Evolutionary conservation across 2,797 vertebrate genomes (phyloP).

Genomic region (Myotis daubentonii): DNA sequence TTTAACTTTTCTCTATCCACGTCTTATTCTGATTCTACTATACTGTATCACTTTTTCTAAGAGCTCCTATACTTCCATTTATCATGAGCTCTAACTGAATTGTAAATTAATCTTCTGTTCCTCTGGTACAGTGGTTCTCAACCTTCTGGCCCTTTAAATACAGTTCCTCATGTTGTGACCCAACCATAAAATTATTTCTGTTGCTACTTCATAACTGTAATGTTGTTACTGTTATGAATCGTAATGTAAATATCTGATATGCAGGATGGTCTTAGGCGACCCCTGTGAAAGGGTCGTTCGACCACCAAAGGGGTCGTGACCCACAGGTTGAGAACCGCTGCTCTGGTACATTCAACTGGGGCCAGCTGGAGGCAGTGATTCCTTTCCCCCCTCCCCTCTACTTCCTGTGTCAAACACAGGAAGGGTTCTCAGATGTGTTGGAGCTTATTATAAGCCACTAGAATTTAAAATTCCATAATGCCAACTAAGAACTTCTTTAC

Average conservation of each 20-base stretch:
- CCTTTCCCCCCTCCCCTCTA: not conserved
- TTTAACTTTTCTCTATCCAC: not conserved
- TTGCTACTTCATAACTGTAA: no score
- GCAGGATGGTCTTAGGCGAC: no score
- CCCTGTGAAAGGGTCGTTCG: no score
- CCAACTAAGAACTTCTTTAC: not conserved
- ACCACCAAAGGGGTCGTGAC: no score
- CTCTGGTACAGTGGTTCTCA: not conserved
- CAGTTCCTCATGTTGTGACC: no score
- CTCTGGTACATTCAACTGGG: not conserved
- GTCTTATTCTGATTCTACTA: not conserved
- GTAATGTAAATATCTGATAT: no score
- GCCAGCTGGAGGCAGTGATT: not conserved
- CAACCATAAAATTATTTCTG: no score
- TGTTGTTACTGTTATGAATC: no score
- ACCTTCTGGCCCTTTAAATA: no score
- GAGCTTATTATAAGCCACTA: not conserved
- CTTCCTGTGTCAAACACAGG: not conserved
- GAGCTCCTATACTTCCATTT: not conserved
- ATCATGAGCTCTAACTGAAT: not conserved
- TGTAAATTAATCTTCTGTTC: not conserved
- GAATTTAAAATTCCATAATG: conserved; percentile 14
- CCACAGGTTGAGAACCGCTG: no score
- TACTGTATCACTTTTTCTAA: not conserved
- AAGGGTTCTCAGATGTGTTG: not conserved